These are phyloP conservation scores for Ephialtes manifestator DNA, from an alignment of 2,888 invertebrate genomes.

Conservation along the genomic window DNA sequence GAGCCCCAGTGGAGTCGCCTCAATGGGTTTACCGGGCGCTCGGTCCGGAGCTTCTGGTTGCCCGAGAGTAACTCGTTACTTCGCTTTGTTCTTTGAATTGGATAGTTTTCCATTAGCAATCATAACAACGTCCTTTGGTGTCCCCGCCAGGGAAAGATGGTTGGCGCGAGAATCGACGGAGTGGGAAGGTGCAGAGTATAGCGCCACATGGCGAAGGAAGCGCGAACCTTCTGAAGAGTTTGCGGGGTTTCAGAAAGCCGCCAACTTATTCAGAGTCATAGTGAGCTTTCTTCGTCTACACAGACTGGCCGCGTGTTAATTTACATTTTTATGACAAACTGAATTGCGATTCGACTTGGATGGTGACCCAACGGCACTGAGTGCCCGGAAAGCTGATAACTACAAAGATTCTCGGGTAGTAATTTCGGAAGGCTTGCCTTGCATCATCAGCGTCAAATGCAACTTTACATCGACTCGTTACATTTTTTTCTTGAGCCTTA, in stretches of 20 bases:
- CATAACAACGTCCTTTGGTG: conserved; percentile 83
- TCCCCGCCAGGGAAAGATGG: conserved; percentile 44
- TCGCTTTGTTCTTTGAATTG: conserved; percentile 85
- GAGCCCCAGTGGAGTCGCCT: conserved; percentile 52
- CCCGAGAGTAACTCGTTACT: conserved; percentile 82
- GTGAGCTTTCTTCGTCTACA: conserved; percentile 67
- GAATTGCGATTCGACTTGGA: conserved; percentile 75
- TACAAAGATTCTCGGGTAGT: neutral
- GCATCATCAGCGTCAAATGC: neutral
- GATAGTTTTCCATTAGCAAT: conserved; percentile 85
- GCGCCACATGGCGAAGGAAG: conserved; percentile 41
- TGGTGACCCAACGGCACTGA: conserved; percentile 31
- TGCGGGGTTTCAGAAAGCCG: conserved; percentile 44
- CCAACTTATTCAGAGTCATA: conserved; percentile 78
- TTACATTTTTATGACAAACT: conserved; percentile 84
- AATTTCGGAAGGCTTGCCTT: neutral
- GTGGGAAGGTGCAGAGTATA: conserved; percentile 33
- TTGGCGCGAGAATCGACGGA: conserved; percentile 43
- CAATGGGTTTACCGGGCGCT: conserved; percentile 58
- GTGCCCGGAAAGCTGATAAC: neutral
- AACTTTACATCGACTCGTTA: neutral
- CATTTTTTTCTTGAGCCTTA: neutral
- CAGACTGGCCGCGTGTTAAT: conserved; percentile 79
- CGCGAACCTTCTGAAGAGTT: conserved; percentile 47
- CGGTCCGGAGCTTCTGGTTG: conserved; percentile 54